Evolutionary conservation across 2,888 invertebrate species (phyloP).

Genomic region (Oeneis ivallda): DNA sequence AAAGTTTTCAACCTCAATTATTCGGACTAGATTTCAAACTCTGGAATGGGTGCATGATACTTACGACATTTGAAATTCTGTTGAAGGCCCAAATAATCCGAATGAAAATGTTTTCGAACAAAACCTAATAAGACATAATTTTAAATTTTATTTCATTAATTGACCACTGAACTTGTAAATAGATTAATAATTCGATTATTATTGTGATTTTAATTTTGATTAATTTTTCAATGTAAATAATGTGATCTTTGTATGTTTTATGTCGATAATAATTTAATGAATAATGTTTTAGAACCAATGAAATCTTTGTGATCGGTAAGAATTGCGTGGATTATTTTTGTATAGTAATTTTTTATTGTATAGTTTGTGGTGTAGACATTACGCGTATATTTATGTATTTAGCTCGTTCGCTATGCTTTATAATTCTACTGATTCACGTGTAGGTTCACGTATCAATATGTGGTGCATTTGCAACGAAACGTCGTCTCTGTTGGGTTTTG

Average conservation of each 20-base stretch:
- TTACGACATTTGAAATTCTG: not conserved
- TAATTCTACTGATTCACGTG: constrained; percentile 21
- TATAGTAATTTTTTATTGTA: constrained; percentile 70
- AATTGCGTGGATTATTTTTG: constrained; percentile 67
- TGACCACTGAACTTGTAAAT: constrained; percentile 64
- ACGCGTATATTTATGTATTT: constrained; percentile 56
- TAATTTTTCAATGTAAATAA: constrained; percentile 70
- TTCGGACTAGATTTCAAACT: not conserved
- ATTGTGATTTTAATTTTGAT: constrained; percentile 68
- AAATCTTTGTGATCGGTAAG: constrained; percentile 66
- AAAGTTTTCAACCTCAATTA: not conserved
- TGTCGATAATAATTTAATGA: constrained; percentile 49
- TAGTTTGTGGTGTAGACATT: constrained; percentile 68
- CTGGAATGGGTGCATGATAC: too few relatives aligned
- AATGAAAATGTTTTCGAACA: constrained; percentile 11
- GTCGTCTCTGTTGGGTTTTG: constrained; percentile 2
- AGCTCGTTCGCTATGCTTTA: constrained; percentile 49
- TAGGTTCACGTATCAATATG: constrained; percentile 18
- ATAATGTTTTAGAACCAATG: constrained; percentile 62
- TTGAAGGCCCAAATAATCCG: not conserved
- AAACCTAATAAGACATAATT: constrained; percentile 6
- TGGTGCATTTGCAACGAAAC: constrained; percentile 27
- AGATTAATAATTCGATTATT: constrained; percentile 54
- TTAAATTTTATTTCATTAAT: constrained; percentile 41
- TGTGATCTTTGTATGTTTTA: constrained; percentile 70